phyloP scores from a whole-genome alignment of 2,113 vertebrate species.

The Perccottus glenii region DNA sequence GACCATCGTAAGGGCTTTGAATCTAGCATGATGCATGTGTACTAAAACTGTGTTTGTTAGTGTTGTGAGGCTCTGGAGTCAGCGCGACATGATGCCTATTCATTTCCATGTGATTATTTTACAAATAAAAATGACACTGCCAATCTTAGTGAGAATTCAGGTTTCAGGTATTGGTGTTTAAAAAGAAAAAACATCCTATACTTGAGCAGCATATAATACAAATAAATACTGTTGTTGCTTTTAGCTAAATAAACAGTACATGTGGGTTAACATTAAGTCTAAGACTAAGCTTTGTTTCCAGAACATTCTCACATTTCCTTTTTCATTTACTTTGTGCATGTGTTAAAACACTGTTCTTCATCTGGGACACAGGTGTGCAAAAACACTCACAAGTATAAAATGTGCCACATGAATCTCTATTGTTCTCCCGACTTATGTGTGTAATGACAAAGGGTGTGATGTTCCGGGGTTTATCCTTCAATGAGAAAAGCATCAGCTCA shows the following conservation, averaged over 20 bases:
- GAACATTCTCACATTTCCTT: slow-evolving; percentile 20
- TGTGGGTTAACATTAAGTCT: neutral
- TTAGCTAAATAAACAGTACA: neutral
- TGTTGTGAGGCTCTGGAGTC: slow-evolving; percentile 67
- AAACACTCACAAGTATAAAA: slow-evolving; percentile 7
- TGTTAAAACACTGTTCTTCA: slow-evolving; percentile 11
- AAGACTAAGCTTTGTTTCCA: slow-evolving; percentile 11
- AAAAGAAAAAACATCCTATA: neutral
- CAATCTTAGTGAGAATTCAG: slow-evolving; percentile 29
- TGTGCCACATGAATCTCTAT: slow-evolving; percentile 2
- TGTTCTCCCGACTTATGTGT: neutral
- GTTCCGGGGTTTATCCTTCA: neutral
- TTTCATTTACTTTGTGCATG: slow-evolving; percentile 7
- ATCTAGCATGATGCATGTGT: slow-evolving; percentile 77
- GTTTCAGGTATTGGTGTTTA: neutral
- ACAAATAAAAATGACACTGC: slow-evolving; percentile 75
- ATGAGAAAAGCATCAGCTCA: neutral
- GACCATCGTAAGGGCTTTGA: slow-evolving; percentile 70
- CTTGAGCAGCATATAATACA: neutral
- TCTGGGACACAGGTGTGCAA: slow-evolving; percentile 10
- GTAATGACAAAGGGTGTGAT: slow-evolving; percentile 10
- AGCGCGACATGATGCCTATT: slow-evolving; percentile 56
- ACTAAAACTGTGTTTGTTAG: slow-evolving; percentile 71
- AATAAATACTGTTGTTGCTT: neutral
- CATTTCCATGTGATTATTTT: slow-evolving; percentile 78